A percentile compares a stretch with the other conserved stretches of the same genome.
Evolutionary conservation across 2,888 invertebrate genomes (phyloP).

Genomic region (Falcaria lacertinaria): DNA sequence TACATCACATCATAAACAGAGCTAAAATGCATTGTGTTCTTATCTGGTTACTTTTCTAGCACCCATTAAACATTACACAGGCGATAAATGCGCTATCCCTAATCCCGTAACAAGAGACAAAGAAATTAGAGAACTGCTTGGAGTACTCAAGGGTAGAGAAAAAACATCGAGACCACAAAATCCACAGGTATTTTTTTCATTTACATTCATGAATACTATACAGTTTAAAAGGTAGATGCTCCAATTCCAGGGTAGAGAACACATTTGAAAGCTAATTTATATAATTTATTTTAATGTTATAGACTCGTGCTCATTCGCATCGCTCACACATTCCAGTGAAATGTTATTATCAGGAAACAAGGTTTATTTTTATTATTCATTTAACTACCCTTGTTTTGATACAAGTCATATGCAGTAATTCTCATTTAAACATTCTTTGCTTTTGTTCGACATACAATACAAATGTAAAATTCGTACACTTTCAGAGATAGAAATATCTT

Average conservation of each 20-base stretch:
- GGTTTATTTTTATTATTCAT: slow-evolving; percentile 19
- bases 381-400: too few species aligned
- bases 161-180: slow-evolving; percentile 2
- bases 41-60: slow-evolving; percentile 18
- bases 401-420: too few species aligned
- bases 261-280: too few species aligned
- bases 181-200: not conserved
- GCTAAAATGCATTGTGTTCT: too few species aligned
- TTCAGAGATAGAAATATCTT: not conserved
- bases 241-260: too few species aligned
- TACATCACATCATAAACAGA: too few species aligned
- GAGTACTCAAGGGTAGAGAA: slow-evolving; percentile 24
- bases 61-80: slow-evolving; percentile 51
- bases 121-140: slow-evolving; percentile 58
- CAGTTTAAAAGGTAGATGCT: too few species aligned
- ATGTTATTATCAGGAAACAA: slow-evolving; percentile 20
- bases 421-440: too few species aligned
- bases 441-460: too few species aligned
- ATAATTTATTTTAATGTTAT: slow-evolving; percentile 7
- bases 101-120: slow-evolving; percentile 56
- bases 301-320: slow-evolving; percentile 17
- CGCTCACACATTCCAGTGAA: slow-evolving; percentile 10
- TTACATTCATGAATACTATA: too few species aligned
- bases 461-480: not conserved
- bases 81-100: slow-evolving; percentile 49